Evolutionary conservation across 2,113 vertebrate species (phyloP), one percentile per base, ranked within the genome.

Genomic region (Cisticola juncidis): DNA sequence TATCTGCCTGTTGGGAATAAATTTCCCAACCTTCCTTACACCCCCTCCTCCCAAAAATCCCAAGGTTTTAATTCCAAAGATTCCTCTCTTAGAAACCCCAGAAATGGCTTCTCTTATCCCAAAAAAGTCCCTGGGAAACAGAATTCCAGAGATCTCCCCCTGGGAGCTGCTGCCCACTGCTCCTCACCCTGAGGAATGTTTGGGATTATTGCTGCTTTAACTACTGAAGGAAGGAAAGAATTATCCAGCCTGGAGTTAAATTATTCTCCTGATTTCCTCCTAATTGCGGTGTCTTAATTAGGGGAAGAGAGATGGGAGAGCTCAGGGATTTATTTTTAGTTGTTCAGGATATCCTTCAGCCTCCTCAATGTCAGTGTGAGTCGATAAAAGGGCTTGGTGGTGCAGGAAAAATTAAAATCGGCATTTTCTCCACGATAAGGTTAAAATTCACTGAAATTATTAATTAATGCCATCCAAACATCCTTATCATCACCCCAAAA

Each of bases 121-220:
- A 29, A 40, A 90, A 51, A 31, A 53, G n/a, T 3, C 4, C 0
- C 14, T 9, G 31, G 44, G 56, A 33, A 44, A 6, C 0, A 0
- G 18, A 77, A 86, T 60, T 77, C 25, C 21, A 8, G 38, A 57
- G 31, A 36, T 45, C 31, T 51, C 11, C 57, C 57, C 9, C 26
- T 5, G 11, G 26, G 56, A 72, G 60, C 35, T 47, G 44, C 29
- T 8, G 4, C 4, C 9, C 40, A 6, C 29, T 1, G 24, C 35
- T 77, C 71, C 80, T 77, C 35, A 40, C 86, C 76, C 93, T 4
- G 14, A 53, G 82, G 56, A 85, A 18, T 0, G 2, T 44, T 51
- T 71, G 90, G 77, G 69, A 53, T 86, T 73, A 26, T 51, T 6
- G 2, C 50, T 65, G 82, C 65, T 86, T 56, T 35, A 45, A 48